Base-by-base conservation (phyloP, 2,888 invertebrate species). In the Oligia strigilis region DNA sequence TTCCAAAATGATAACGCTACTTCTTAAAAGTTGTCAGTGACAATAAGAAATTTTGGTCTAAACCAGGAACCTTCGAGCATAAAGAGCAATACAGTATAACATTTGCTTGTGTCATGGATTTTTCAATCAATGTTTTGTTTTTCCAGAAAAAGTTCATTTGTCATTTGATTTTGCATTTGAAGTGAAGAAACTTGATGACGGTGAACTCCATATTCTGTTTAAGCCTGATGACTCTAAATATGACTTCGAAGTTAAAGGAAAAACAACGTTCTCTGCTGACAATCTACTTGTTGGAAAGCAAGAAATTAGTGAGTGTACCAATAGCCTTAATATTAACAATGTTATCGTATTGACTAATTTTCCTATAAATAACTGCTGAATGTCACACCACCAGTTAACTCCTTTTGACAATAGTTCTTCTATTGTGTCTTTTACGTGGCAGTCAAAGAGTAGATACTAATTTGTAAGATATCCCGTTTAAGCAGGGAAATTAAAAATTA, bases 251-350 rank as follows among this genome's bases (percentile, higher is more conserved):
- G n/a, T 87, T 23, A 69, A 81, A 67, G 85, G 71, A n/a, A 85
- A 85, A 69, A 9, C 29, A 29, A 43, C 70, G 0, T 0, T 78
- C 2, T 17, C n/a, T 29, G 75, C 8, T 60, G 81, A 88, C 23
- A 85, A 65, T 49, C 1, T 88, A 8, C 64, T 74, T 6, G 11
- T 88, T 13, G 88, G 88, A 66, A 82, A 72, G 49, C 82, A 84
- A 75, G 88, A 88, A 19, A 78, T 88, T 13, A 88, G 88, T 88
- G n/a, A 88, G 88, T 58, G 19, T 87, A 17, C 13, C 29, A 49
- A 19, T 3, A 17, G 8, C 23, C 60, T 70, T 17, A 0, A 23
- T 23, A 46, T 4, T 72, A 58, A 58, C 40, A 40, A 36, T 19
- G 14, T 71, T 55, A n/a, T n/a, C 6, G 6, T 58, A n/a, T n/a